A percentile compares a stretch with the other conserved stretches of the same genome.
Conservation (phyloP, 2,797 vertebrate species). For the Bradypodion ventrale region DNA sequence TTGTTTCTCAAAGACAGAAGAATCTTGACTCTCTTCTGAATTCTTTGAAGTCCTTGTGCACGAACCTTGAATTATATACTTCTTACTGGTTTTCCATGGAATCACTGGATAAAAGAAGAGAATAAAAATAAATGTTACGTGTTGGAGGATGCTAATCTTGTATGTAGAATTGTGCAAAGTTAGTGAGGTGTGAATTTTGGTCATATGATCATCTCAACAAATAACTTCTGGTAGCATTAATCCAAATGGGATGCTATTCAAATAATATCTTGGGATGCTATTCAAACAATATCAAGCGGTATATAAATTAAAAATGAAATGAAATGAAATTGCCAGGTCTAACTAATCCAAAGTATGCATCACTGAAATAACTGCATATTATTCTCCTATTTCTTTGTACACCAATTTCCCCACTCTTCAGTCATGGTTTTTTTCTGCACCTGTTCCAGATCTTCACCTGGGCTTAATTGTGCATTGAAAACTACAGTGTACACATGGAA, state of each 20-base stretch:
- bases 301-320: too few species aligned
- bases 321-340: not conserved
- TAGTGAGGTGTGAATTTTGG: not conserved
- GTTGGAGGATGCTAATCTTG: not conserved
- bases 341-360: too few species aligned
- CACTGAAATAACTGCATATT: too few species aligned
- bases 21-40: not conserved
- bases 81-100: conserved; percentile 45
- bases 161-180: not conserved
- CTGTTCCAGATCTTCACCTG: too few species aligned
- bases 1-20: not conserved
- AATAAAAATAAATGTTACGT: not conserved
- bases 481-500: too few species aligned
- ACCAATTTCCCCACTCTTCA: too few species aligned
- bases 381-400: too few species aligned
- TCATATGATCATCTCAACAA: not conserved
- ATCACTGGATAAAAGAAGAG: conserved; percentile 53
- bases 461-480: too few species aligned
- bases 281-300: not conserved
- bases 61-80: conserved; percentile 56
- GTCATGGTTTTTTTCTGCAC: too few species aligned
- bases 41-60: conserved; percentile 3
- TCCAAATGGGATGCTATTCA: not conserved
- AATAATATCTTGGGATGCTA: not conserved
- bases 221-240: not conserved